These are phyloP conservation scores for Polypedilum vanderplanki DNA, from an alignment of 1,140 invertebrate species.

Conservation along the genomic window DNA sequence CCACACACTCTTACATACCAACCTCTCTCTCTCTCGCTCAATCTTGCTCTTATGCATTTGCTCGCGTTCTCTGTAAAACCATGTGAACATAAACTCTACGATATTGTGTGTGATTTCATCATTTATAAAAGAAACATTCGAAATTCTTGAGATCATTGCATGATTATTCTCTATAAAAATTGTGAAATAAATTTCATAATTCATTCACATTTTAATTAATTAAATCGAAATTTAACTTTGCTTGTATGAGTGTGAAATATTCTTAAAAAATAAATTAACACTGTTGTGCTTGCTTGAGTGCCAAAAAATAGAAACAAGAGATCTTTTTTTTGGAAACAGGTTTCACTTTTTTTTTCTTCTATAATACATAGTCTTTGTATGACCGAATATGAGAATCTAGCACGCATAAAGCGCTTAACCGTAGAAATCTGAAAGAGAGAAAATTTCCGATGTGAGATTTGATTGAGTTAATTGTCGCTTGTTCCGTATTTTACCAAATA, in stretches of 20 bases:
- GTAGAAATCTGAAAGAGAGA: background rate
- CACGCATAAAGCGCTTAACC: background rate
- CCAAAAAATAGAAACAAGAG: background rate
- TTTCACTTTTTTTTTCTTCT: slow-evolving; percentile 5
- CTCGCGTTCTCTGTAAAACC: background rate
- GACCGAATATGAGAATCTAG: background rate
- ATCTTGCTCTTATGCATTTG: too few species aligned
- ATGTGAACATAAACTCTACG: background rate
- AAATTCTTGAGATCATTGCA: background rate
- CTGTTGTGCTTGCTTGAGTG: too few species aligned
- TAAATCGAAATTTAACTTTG: too few species aligned
- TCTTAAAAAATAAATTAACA: too few species aligned
- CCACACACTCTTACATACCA: slow-evolving; percentile 9
- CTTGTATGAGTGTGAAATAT: background rate
- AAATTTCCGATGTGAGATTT: background rate
- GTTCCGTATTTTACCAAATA: background rate
- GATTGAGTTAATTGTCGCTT: too few species aligned
- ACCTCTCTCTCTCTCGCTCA: background rate
- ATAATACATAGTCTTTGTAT: background rate
- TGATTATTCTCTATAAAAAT: background rate
- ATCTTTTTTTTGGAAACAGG: background rate
- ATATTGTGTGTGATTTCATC: too few species aligned
- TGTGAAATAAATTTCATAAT: background rate
- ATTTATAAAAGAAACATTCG: too few species aligned
- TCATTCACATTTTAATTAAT: background rate